Conservation (phyloP, 2,113 vertebrate species). For the Murina feae region DNA sequence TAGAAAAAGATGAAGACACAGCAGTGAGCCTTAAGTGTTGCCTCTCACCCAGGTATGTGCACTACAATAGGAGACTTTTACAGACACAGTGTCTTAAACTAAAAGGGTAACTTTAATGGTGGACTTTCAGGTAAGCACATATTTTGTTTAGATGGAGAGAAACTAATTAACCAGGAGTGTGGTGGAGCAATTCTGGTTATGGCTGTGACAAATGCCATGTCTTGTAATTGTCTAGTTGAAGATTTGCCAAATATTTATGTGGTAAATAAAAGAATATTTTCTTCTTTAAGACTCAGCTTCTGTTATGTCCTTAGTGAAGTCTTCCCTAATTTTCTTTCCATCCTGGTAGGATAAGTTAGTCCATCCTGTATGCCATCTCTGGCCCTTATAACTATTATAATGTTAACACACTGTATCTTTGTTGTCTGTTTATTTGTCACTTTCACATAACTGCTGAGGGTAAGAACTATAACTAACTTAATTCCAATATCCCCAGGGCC, state of each 20-base stretch:
- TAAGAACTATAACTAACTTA: background rate
- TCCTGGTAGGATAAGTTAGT: background rate
- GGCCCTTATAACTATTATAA: background rate
- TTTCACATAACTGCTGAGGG: background rate
- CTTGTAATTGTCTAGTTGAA: slow-evolving; percentile 8
- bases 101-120: background rate
- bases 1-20: background rate
- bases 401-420: background rate
- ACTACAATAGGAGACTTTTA: background rate
- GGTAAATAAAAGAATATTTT: background rate
- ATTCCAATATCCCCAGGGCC: background rate
- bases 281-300: background rate
- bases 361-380: background rate
- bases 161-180: background rate
- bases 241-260: background rate
- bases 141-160: slow-evolving; percentile 21
- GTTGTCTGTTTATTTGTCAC: background rate
- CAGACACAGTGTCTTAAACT: background rate
- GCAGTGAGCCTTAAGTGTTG: background rate
- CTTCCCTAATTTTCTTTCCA: slow-evolving; percentile 3
- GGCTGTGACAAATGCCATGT: background rate
- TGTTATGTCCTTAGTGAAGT: background rate
- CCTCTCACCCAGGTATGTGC: background rate
- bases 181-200: background rate
- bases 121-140: background rate